Evolutionary conservation across 2,888 invertebrate genomes (phyloP).

Genomic region (Rhodophaea formosa): DNA sequence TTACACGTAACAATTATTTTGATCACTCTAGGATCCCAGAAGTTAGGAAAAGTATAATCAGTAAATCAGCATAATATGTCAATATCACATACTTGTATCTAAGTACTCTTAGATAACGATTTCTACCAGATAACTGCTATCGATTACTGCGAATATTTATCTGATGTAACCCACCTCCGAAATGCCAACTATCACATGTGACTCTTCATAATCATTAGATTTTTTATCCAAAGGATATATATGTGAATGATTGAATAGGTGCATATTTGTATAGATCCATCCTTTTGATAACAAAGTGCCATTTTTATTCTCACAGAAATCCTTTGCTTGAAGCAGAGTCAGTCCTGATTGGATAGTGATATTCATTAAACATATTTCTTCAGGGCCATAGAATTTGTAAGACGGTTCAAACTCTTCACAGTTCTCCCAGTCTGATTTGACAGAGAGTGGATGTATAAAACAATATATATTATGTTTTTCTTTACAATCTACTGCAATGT

Average conservation of each 20-base stretch:
- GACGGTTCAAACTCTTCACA: background rate
- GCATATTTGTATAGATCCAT: constrained; percentile 4
- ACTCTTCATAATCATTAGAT: background rate
- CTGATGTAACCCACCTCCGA: background rate
- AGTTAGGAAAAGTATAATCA: no score
- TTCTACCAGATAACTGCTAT: no score
- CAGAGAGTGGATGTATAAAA: background rate
- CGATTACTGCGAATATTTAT: no score
- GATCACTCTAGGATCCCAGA: no score
- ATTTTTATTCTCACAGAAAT: background rate
- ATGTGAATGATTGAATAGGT: background rate
- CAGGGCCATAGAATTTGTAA: background rate
- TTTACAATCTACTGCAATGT: background rate
- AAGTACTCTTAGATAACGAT: no score
- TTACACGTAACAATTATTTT: no score
- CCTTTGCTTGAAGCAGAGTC: background rate
- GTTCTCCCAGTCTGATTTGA: background rate
- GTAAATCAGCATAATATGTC: no score
- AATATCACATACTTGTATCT: no score
- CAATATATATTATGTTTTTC: constrained; percentile 4
- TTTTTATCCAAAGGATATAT: constrained; percentile 1
- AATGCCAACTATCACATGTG: background rate
- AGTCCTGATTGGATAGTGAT: background rate
- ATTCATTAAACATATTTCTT: background rate
- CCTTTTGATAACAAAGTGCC: background rate